Conservation (phyloP, 1,140 invertebrate genomes). For the Heliconius eleuchia region DNA sequence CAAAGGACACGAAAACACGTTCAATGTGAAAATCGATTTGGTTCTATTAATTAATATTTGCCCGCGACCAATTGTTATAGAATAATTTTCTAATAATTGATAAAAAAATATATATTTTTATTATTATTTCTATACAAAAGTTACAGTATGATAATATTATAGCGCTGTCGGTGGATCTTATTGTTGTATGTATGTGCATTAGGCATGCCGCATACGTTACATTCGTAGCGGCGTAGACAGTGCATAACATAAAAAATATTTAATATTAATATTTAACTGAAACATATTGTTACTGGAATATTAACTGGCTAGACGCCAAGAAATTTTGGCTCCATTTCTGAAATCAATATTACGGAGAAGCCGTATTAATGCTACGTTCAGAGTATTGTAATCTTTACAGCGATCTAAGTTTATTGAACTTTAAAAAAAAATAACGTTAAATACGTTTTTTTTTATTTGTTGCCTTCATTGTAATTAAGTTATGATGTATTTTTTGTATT, state of each 20-base stretch:
- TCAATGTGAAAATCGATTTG: too few species aligned
- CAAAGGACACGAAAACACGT: background rate
- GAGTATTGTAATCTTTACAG: constrained; percentile 1
- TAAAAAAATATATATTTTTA: too few species aligned
- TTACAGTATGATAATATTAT: too few species aligned
- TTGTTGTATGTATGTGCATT: background rate
- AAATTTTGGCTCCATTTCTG: constrained; percentile 17
- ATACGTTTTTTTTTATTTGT: too few species aligned
- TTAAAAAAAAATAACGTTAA: background rate
- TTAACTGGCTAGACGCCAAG: constrained; percentile 15
- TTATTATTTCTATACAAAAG: too few species aligned
- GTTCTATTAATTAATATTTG: too few species aligned
- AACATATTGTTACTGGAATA: constrained; percentile 5
- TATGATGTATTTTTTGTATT: background rate
- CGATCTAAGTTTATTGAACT: background rate
- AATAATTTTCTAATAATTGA: too few species aligned
- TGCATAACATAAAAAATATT: background rate
- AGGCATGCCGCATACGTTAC: background rate
- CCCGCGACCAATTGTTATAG: too few species aligned
- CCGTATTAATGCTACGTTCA: constrained; percentile 3
- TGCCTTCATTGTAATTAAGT: background rate
- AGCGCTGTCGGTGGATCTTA: background rate
- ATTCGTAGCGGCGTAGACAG: background rate
- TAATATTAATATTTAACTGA: background rate
- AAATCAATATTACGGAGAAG: constrained; percentile 19